These are phyloP conservation scores for Felis chaus DNA, from an alignment of 2,113 vertebrate species.

Conservation along the genomic window DNA sequence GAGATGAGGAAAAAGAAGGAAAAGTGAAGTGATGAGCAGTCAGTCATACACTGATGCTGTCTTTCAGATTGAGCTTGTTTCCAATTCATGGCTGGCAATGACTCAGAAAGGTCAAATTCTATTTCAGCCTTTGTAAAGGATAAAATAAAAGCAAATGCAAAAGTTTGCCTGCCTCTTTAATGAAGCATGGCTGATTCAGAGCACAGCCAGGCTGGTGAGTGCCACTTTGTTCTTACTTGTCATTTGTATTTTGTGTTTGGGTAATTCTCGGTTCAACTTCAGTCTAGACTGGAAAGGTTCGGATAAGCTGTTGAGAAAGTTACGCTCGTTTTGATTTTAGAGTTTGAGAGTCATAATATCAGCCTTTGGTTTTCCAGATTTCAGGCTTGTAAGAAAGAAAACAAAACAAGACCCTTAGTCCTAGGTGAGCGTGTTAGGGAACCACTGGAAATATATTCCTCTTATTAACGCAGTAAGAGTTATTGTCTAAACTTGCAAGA, in stretches of 20 bases:
- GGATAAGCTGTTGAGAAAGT: conserved; percentile 42
- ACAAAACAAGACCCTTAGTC: background rate
- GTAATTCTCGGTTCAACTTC: conserved; percentile 44
- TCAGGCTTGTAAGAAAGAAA: background rate
- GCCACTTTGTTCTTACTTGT: conserved; percentile 15
- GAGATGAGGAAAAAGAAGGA: conserved; percentile 3
- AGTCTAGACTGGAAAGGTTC: conserved; percentile 23
- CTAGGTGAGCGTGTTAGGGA: conserved; percentile 42
- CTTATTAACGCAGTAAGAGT: background rate
- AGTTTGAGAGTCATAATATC: background rate
- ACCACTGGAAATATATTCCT: conserved; percentile 31
- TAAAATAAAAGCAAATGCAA: conserved; percentile 57
- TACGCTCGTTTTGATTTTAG: background rate
- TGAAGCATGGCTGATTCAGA: conserved; percentile 34
- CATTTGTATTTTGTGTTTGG: conserved; percentile 38
- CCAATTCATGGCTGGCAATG: background rate
- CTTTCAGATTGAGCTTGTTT: conserved; percentile 51
- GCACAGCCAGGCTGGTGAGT: background rate
- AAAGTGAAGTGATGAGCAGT: background rate
- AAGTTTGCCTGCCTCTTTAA: conserved; percentile 60
- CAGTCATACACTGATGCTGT: background rate
- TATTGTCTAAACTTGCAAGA: background rate
- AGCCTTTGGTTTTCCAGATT: conserved; percentile 3
- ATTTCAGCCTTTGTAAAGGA: conserved; percentile 31
- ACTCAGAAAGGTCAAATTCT: conserved; percentile 57